Conservation (phyloP, 2,797 vertebrate genomes). For the Neosilurus mollespiculum region DNA sequence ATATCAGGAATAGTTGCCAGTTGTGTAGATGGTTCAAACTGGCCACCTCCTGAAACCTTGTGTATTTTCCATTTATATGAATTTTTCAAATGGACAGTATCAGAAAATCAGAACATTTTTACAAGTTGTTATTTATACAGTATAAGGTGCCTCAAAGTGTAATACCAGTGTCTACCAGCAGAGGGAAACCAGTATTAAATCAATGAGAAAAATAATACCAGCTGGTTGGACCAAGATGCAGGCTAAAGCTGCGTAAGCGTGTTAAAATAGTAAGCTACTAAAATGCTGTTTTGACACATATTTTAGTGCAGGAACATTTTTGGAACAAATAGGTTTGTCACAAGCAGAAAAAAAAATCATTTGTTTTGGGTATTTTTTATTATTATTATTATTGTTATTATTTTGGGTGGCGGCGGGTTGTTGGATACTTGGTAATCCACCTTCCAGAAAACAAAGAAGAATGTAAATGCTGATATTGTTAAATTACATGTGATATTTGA, state of each 20-base stretch:
- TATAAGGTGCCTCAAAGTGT: not conserved
- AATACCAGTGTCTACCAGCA: slow-evolving; percentile 32
- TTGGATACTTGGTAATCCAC: not conserved
- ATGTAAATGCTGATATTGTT: too few species aligned
- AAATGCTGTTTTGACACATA: not conserved
- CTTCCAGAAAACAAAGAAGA: not conserved
- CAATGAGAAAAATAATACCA: not conserved
- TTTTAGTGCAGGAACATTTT: not conserved
- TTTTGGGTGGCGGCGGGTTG: too few species aligned
- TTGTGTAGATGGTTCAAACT: not conserved
- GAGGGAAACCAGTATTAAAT: not conserved
- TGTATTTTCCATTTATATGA: not conserved
- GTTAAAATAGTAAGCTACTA: not conserved
- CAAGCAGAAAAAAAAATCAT: too few species aligned
- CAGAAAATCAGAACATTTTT: too few species aligned
- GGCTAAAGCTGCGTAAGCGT: not conserved
- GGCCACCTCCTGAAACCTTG: too few species aligned
- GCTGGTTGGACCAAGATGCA: not conserved
- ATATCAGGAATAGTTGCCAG: not conserved
- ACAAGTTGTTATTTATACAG: too few species aligned
- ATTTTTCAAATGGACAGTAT: too few species aligned
- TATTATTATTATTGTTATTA: too few species aligned
- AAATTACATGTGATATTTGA: not conserved
- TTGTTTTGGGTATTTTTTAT: too few species aligned
- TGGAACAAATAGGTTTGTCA: not conserved